Evolutionary conservation across 2,797 vertebrate species (phyloP), one percentile per base, ranked within the genome.

Genomic region (Platyrinchus mystaceus): DNA sequence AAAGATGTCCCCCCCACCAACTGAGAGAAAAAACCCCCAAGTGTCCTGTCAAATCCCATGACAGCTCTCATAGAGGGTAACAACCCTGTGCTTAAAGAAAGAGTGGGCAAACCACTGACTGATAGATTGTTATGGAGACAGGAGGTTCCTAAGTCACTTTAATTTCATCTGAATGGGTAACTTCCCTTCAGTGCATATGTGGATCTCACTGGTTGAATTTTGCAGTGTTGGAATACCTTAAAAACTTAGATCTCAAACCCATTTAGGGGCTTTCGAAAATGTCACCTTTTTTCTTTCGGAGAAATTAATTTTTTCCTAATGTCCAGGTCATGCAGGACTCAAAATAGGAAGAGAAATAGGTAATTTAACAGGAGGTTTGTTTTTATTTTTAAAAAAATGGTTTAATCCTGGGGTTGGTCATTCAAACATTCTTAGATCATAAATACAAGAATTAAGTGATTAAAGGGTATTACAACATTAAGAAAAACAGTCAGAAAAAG

Each of bases 391-490:
- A 15, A 92, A 39, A 16, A 39, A 6, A 10, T 37, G 13, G 39
- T 71, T 86, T 85, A 92, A 67, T 69, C 32, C 46, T 64, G 17
- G 36, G 4, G 8, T 49, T 82, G 73, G 37, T 87, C 53, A 58
- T 76, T 92, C n/a, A 84, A n/a, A 46, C 70, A 21, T 50, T 46
- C 66, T 86, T 76, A 56, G 55, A 43, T 93, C 59, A 67, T 78
- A 84, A 88, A 88, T 64, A 73, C 19, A 47, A 92, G 76, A 90
- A 66, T 62, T 60, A 90, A 84, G 34, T 46, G 73, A 80, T 87
- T 91, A 93, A 91, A 92, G 66, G 69, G 53, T 85, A 81, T 96
- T 93, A 91, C 50, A 74, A 95, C 89, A 84, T 71, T 84, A 91
- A 93, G 62, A 56, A 88, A 91, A 96, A 91, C 75, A 93, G 49